These are phyloP conservation scores for Cavia aperea DNA, from an alignment of 2,113 vertebrate genomes.

Conservation along the genomic window DNA sequence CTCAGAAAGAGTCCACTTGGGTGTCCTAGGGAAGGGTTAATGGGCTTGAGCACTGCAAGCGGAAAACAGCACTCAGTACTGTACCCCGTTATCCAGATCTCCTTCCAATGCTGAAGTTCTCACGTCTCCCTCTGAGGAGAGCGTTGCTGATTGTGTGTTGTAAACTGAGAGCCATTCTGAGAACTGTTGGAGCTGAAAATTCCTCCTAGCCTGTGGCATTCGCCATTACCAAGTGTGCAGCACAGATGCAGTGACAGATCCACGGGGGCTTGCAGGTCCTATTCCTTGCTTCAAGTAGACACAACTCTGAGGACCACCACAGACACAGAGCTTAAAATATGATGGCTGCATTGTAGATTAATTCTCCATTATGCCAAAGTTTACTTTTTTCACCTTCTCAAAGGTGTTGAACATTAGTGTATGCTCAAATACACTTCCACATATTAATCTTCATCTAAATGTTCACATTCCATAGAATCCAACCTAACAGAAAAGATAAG, in stretches of 20 bases:
- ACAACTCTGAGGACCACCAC: neutral
- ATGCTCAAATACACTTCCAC: rapidly evolving
- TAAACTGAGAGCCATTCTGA: neutral
- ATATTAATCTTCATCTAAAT: neutral
- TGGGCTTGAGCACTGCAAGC: rapidly evolving
- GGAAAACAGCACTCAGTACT: rapidly evolving
- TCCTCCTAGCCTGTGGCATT: neutral
- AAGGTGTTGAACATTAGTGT: neutral
- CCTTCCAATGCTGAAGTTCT: neutral
- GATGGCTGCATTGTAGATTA: neutral
- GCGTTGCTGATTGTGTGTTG: neutral
- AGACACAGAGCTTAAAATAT: neutral
- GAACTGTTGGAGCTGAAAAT: neutral
- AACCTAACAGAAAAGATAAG: neutral
- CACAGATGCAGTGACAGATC: neutral
- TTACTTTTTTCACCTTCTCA: neutral
- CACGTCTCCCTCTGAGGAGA: neutral
- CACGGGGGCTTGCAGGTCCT: neutral
- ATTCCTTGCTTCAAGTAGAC: neutral
- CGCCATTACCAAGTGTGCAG: neutral
- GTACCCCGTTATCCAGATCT: rapidly evolving
- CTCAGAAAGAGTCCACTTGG: neutral
- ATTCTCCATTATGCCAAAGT: neutral
- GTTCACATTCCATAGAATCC: neutral
- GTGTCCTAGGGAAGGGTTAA: neutral